phyloP scores from a whole-genome alignment of 2,797 vertebrate genomes.

The Strix occidentalis region DNA sequence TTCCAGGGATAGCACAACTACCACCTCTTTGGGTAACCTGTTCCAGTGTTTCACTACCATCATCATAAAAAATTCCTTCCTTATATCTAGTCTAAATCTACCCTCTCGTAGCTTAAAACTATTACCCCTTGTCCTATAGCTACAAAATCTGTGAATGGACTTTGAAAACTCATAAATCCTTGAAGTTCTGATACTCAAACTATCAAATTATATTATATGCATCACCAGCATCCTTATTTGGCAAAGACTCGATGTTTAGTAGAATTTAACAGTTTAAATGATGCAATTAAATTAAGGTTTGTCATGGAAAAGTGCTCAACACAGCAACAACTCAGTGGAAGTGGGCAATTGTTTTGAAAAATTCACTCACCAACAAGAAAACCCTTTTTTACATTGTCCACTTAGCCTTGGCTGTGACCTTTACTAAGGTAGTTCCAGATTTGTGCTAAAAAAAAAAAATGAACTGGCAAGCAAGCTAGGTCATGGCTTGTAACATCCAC shows the following conservation, averaged over 20 bases:
- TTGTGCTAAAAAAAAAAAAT: not conserved
- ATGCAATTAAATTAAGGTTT: not conserved
- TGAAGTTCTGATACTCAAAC: not conserved
- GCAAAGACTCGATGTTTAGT: not conserved
- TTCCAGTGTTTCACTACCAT: not conserved
- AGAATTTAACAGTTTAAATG: not conserved
- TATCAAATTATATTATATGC: not conserved
- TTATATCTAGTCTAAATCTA: not conserved
- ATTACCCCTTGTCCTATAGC: not conserved
- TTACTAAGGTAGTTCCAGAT: not conserved
- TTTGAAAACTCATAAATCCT: not conserved
- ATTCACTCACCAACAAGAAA: not conserved
- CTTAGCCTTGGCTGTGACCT: not conserved
- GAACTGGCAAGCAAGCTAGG: not conserved
- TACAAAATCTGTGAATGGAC: not conserved
- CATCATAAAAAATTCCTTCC: not conserved
- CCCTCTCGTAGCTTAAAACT: not conserved
- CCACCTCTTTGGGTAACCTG: not conserved
- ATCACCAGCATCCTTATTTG: not conserved
- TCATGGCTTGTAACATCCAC: not conserved
- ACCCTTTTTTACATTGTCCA: not conserved
- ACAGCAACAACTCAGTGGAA: not conserved
- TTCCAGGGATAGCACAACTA: not conserved
- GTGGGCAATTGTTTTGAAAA: not conserved
- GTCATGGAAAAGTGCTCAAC: not conserved